Evolutionary conservation across 1,140 invertebrate species (phyloP), one percentile per base, ranked within the genome.

Genomic region (Cotesia glomerata): DNA sequence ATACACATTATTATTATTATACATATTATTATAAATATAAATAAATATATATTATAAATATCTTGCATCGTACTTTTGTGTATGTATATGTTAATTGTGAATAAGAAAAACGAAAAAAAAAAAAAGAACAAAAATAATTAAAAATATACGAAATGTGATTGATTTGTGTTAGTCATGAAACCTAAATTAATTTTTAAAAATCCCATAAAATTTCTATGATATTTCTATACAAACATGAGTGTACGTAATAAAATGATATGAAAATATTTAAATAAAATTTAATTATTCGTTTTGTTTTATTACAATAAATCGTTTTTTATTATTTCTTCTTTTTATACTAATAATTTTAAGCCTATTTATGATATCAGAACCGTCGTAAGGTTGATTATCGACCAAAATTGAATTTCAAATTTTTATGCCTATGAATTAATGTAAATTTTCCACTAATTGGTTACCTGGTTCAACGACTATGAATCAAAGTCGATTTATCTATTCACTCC

Each of bases 201-300:
- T 76, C 79, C 77, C 78, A 79, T 75, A 75, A 45, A 78, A 82
- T 85, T 85, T 85, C 81, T 85, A 85, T 83, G 58, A 84, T 83
- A 84, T 85, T 85, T 85, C 81, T 85, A 85, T 84, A 82, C 81
- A 77, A 75, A 78, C 81, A 82, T 80, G 67, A 82, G 75, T 82
- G 75, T 79, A 84, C 75, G 81, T 81, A 85, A 85, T 84, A 84
- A 85, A 82, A 72, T 79, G 75, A 80, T 77, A 69, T 18, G 70
- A 63, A 58, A 49, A 70, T 35, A 5, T 66, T 14, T 35, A 14
- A 32, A 58, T n/a, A 32, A 34, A 35, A 32, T 56, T 26, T 51
- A 61, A 68, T 71, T 36, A 71, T 54, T 64, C 58, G 51, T 59
- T 61, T 16, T 36, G 14, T 13, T 16, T 58, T 58, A 13, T 54